phyloP scores from a whole-genome alignment of 2,888 invertebrate genomes.

The Drepana falcataria region DNA sequence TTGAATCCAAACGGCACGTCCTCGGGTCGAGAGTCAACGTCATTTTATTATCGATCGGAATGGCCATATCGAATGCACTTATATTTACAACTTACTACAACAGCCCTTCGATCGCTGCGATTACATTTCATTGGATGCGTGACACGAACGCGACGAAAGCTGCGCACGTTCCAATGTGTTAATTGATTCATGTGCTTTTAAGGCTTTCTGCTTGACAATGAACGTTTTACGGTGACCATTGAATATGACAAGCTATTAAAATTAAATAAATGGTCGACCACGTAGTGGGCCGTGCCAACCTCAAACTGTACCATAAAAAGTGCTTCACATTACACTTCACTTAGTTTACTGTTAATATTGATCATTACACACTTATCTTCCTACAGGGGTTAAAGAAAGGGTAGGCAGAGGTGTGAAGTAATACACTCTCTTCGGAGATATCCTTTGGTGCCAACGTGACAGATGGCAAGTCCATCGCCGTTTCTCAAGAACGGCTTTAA shows the following conservation, averaged over 20 bases:
- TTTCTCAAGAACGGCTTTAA: too few species aligned
- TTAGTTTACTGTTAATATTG: too few species aligned
- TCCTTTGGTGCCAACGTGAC: too few species aligned
- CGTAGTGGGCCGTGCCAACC: slow-evolving; percentile 40
- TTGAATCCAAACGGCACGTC: slow-evolving; percentile 44
- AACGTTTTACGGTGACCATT: slow-evolving; percentile 37
- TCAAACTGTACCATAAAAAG: background rate
- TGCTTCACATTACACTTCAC: background rate
- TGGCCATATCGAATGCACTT: slow-evolving; percentile 28
- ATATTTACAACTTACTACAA: slow-evolving; percentile 38
- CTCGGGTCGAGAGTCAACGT: slow-evolving; percentile 31
- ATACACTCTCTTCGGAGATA: too few species aligned
- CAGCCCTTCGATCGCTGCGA: slow-evolving; percentile 30
- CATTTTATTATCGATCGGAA: slow-evolving; percentile 26
- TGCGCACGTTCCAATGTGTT: slow-evolving; percentile 32
- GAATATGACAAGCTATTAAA: slow-evolving; percentile 60
- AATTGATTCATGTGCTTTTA: slow-evolving; percentile 49
- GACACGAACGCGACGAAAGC: slow-evolving; percentile 36
- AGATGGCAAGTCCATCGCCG: too few species aligned
- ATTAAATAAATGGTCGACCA: slow-evolving; percentile 51
- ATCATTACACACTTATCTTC: too few species aligned
- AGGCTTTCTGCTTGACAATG: slow-evolving; percentile 38
- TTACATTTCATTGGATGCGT: slow-evolving; percentile 41
- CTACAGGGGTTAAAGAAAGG: too few species aligned
- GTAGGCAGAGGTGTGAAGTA: too few species aligned